phyloP scores from a whole-genome alignment of 2,888 invertebrate species.

The Drosophila prolongata region DNA sequence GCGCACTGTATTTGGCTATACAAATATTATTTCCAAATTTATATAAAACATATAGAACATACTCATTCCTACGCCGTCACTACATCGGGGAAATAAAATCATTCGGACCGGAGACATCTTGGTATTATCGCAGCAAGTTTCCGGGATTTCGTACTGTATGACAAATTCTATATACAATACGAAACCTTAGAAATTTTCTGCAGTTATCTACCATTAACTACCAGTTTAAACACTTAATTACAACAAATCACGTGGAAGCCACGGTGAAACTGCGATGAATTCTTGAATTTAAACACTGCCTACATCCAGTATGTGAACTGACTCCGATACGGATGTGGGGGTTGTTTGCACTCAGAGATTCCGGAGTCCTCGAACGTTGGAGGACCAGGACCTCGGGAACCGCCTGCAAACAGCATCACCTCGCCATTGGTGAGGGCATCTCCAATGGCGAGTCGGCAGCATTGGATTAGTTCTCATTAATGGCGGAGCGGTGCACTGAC shows the following conservation, averaged over 20 bases:
- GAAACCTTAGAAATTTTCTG: constrained; percentile 45
- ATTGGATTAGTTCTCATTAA: constrained; percentile 64
- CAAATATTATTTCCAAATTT: not conserved
- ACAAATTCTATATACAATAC: constrained; percentile 23
- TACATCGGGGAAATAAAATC: too few relatives aligned
- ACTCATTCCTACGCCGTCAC: too few relatives aligned
- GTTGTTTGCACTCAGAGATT: constrained; percentile 47
- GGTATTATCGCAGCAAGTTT: constrained; percentile 42
- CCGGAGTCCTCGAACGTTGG: constrained; percentile 5
- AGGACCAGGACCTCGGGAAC: too few relatives aligned
- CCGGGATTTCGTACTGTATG: constrained; percentile 36
- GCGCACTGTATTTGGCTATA: constrained; percentile 20
- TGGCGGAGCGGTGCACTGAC: constrained; percentile 40
- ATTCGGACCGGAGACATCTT: not conserved
- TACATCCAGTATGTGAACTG: constrained; percentile 47
- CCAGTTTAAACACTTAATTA: not conserved
- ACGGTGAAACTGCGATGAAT: constrained; percentile 1
- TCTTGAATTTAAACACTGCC: constrained; percentile 51
- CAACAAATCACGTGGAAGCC: too few relatives aligned
- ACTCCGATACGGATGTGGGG: constrained; percentile 43
- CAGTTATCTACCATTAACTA: constrained; percentile 24
- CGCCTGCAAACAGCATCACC: not conserved
- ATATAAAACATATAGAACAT: too few relatives aligned
- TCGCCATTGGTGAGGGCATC: constrained; percentile 54
- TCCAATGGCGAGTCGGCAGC: constrained; percentile 45